Conservation (phyloP, 1,140 invertebrate species). For the Anagrus nilaparvatae region DNA sequence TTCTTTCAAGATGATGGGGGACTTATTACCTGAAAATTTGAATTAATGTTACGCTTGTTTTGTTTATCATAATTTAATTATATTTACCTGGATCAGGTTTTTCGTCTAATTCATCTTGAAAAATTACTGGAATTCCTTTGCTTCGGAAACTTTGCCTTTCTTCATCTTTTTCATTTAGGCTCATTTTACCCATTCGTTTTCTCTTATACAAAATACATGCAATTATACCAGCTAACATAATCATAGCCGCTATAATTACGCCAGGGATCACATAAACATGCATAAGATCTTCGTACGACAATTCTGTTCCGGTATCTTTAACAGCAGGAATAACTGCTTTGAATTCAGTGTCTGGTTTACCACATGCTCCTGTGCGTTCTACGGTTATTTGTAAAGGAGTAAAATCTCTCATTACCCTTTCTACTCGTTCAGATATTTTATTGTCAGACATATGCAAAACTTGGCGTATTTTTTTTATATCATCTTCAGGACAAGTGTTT, state of each 20-base stretch:
- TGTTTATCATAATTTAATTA: not conserved
- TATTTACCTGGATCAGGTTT: slow-evolving; percentile 64
- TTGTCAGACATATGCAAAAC: slow-evolving; percentile 56
- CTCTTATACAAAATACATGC: slow-evolving; percentile 81
- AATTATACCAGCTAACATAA: slow-evolving; percentile 74
- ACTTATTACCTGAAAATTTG: slow-evolving; percentile 54
- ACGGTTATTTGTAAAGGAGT: slow-evolving; percentile 63
- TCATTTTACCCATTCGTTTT: slow-evolving; percentile 72
- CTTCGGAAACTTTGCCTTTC: slow-evolving; percentile 73
- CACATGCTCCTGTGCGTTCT: slow-evolving; percentile 59
- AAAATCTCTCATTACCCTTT: slow-evolving; percentile 60
- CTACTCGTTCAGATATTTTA: slow-evolving; percentile 49
- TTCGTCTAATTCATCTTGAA: slow-evolving; percentile 88
- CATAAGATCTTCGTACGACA: slow-evolving; percentile 65
- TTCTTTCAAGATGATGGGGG: slow-evolving; percentile 84
- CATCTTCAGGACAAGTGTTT: slow-evolving; percentile 62
- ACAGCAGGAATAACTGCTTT: slow-evolving; percentile 27
- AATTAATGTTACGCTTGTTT: not conserved
- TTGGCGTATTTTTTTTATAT: slow-evolving; percentile 59
- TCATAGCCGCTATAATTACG: slow-evolving; percentile 80
- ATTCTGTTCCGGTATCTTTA: slow-evolving; percentile 41
- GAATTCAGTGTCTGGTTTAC: slow-evolving; percentile 37
- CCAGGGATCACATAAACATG: slow-evolving; percentile 85
- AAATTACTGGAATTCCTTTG: slow-evolving; percentile 89
- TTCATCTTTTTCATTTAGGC: slow-evolving; percentile 62